Evolutionary conservation across 2,888 invertebrate species (phyloP).

Genomic region (Eremobia ochroleuca): DNA sequence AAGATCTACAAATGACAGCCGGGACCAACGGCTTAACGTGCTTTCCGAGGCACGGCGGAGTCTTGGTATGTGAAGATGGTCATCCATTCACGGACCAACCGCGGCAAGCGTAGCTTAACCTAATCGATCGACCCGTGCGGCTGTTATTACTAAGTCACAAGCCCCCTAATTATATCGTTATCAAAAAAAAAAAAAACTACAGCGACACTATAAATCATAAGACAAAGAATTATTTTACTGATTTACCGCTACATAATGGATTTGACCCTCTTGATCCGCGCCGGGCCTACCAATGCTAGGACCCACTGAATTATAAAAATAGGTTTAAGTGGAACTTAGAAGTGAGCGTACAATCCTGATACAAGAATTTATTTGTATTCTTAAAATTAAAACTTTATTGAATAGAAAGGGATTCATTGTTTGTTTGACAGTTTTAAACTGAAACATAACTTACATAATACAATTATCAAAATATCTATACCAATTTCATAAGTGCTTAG

Average conservation of each 20-base stretch:
- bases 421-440: not conserved
- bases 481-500: too few relatives aligned
- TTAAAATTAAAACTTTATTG: not conserved
- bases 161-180: not conserved
- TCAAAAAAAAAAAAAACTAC: not conserved
- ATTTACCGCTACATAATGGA: conserved; percentile 52
- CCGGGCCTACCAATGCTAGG: conserved; percentile 11
- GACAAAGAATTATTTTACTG: conserved; percentile 56
- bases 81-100: too few relatives aligned
- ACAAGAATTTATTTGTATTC: not conserved
- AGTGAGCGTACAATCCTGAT: conserved; percentile 6
- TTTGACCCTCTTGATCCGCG: conserved; percentile 60
- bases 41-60: too few relatives aligned
- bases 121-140: too few relatives aligned
- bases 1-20: too few relatives aligned
- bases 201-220: conserved; percentile 25
- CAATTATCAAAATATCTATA: too few relatives aligned
- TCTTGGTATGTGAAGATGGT: too few relatives aligned
- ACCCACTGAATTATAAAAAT: conserved; percentile 63
- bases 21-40: not conserved
- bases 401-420: not conserved
- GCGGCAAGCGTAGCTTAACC: too few relatives aligned
- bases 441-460: not conserved
- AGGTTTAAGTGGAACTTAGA: conserved; percentile 27
- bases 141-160: too few relatives aligned